Percentiles rank a stretch among this genome's conserved stretches.
phyloP scores from a whole-genome alignment of 2,888 invertebrate genomes.

The Heteromyza rotundicornis region DNA sequence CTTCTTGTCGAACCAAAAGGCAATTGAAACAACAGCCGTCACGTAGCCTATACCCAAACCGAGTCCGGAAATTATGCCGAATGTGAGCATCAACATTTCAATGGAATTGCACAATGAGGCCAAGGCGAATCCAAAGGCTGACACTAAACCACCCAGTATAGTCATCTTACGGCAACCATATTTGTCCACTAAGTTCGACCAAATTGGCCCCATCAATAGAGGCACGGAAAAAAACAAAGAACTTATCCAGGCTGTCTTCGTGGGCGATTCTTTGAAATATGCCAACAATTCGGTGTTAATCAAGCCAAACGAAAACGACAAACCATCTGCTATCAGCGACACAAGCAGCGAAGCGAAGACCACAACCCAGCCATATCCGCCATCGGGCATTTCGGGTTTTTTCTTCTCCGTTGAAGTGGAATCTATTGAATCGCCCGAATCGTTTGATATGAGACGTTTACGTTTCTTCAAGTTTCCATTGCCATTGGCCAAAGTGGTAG shows the following conservation, averaged over 20 bases:
- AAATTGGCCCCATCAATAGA: slow-evolving; percentile 72
- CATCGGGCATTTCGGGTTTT: slow-evolving; percentile 61
- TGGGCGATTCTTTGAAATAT: slow-evolving; percentile 81
- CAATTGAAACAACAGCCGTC: slow-evolving; percentile 88
- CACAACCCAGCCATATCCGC: slow-evolving; percentile 66
- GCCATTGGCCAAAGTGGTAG: slow-evolving; percentile 24
- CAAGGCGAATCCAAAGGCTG: slow-evolving; percentile 77
- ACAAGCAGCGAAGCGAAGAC: slow-evolving; percentile 84
- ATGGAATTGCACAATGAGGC: slow-evolving; percentile 75
- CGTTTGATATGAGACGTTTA: slow-evolving; percentile 57
- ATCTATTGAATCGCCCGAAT: slow-evolving; percentile 59
- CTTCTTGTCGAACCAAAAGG: slow-evolving; percentile 91
- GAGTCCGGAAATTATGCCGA: slow-evolving; percentile 83
- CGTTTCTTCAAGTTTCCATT: slow-evolving; percentile 45
- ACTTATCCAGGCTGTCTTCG: slow-evolving; percentile 89
- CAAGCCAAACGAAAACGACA: slow-evolving; percentile 91
- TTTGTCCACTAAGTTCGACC: slow-evolving; percentile 80
- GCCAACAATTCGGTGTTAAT: slow-evolving; percentile 82
- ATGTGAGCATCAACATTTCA: slow-evolving; percentile 82
- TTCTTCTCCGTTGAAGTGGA: slow-evolving; percentile 58
- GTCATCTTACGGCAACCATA: slow-evolving; percentile 84
- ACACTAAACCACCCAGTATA: slow-evolving; percentile 75
- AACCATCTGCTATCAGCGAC: slow-evolving; percentile 90
- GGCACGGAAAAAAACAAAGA: slow-evolving; percentile 90
- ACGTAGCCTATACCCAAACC: slow-evolving; percentile 85